Evolutionary conservation across 1,140 invertebrate genomes (phyloP).

Genomic region (Varroa destructor): DNA sequence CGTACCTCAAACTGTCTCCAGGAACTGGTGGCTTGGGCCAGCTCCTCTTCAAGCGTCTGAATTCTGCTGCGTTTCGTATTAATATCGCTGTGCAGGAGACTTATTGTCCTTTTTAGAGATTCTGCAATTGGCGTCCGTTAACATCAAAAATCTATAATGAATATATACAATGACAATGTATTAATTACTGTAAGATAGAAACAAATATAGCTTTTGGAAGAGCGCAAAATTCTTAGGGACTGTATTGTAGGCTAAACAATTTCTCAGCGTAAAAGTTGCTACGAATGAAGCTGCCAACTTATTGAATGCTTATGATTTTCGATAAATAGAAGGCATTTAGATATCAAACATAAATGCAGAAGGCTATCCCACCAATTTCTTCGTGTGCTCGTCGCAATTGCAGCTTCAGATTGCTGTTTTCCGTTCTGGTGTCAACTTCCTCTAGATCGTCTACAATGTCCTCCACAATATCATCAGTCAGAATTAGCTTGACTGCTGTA

Average conservation of each 20-base stretch:
- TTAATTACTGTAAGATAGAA: neutral
- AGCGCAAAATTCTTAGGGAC: neutral
- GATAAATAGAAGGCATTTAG: too few relatives aligned
- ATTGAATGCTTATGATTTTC: too few relatives aligned
- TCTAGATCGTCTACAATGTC: conserved; percentile 12
- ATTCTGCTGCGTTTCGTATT: neutral
- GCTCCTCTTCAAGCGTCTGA: neutral
- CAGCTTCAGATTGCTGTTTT: conserved; percentile 9
- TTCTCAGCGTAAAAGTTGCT: neutral
- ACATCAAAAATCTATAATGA: too few relatives aligned
- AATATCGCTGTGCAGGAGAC: conserved; percentile 3
- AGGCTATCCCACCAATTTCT: neutral
- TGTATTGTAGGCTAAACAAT: neutral
- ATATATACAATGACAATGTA: too few relatives aligned
- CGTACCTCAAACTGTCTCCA: conserved; percentile 17
- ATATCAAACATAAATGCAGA: too few relatives aligned
- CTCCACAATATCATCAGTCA: conserved; percentile 4
- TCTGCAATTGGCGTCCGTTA: neutral
- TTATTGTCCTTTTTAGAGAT: neutral
- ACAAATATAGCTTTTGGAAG: neutral
- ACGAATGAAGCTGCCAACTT: neutral
- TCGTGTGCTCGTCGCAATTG: conserved; percentile 1
- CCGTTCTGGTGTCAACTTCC: neutral
- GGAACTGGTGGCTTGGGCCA: neutral
- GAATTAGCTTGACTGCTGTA: conserved; percentile 1